A percentile compares a stretch with the other conserved stretches of the same genome.
These are phyloP conservation scores for Rhagoletis zephyria DNA, from an alignment of 1,140 invertebrate species.

Conservation along the genomic window DNA sequence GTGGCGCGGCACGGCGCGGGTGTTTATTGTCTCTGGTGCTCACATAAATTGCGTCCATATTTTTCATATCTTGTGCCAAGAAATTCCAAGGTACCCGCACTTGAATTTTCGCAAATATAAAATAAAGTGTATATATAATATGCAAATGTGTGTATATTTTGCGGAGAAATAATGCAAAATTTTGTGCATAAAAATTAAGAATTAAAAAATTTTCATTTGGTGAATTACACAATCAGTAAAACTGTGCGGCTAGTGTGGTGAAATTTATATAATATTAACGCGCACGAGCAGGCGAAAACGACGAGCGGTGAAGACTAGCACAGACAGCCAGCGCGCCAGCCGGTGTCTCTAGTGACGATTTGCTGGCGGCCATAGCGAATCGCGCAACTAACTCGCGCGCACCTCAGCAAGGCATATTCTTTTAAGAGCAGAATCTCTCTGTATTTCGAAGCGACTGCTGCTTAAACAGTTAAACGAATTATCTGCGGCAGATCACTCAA, in stretches of 20 bases:
- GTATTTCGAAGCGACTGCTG: too few species aligned
- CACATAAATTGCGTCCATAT: conserved; percentile 37
- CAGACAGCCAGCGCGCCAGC: not conserved
- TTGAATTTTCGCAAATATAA: conserved; percentile 41
- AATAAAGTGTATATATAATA: conserved; percentile 27
- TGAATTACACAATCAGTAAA: conserved; percentile 57
- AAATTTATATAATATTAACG: conserved; percentile 55
- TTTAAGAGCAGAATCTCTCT: not conserved
- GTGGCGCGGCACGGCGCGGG: not conserved
- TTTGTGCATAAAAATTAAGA: not conserved
- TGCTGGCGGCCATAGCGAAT: not conserved
- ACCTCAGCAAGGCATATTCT: not conserved
- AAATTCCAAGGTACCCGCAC: conserved; percentile 39
- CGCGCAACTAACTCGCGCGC: conserved; percentile 8
- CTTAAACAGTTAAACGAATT: too few species aligned
- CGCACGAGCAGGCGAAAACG: not conserved
- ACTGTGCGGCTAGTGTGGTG: conserved; percentile 47
- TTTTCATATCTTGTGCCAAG: conserved; percentile 29
- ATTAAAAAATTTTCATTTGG: conserved; percentile 48
- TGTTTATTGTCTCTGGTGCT: not conserved
- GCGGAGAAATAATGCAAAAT: conserved; percentile 49
- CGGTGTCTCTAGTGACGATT: not conserved
- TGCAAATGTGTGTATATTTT: conserved; percentile 32
- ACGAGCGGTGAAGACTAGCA: not conserved
- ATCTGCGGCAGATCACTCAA: too few species aligned